A percentile compares a stretch with the other conserved stretches of the same genome.
Evolutionary conservation across 2,113 vertebrate genomes (phyloP).

Genomic region (Chlorocebus sabaeus): DNA sequence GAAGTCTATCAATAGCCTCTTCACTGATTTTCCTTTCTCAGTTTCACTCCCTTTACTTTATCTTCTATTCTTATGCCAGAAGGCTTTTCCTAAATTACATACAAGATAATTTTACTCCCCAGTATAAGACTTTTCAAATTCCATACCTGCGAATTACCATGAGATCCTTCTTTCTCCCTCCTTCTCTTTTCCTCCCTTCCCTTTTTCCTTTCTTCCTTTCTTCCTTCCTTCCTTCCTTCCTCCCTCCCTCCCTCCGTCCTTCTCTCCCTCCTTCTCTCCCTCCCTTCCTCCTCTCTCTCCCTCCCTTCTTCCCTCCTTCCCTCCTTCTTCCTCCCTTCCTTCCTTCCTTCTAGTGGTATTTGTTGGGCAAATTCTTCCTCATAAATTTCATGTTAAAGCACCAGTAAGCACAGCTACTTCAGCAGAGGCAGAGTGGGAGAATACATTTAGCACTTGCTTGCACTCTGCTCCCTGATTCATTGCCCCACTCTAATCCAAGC

Average conservation of each 20-base stretch:
- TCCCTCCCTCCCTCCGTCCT: background rate
- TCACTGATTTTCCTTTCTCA: background rate
- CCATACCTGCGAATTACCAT: background rate
- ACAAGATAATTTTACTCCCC: background rate
- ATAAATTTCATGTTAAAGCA: background rate
- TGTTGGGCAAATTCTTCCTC: background rate
- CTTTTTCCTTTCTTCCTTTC: background rate
- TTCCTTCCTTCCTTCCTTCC: background rate
- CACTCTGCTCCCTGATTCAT: background rate
- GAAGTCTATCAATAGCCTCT: background rate
- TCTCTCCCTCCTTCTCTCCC: background rate
- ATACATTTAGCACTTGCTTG: background rate
- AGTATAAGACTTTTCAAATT: background rate
- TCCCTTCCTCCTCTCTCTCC: too few species aligned
- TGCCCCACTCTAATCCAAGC: background rate
- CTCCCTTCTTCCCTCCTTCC: background rate
- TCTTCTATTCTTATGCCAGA: background rate
- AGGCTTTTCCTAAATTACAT: background rate
- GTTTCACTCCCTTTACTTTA: background rate
- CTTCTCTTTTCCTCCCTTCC: too few species aligned
- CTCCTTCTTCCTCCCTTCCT: background rate
- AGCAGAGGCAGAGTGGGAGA: background rate
- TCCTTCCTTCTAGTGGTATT: background rate
- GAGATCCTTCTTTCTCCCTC: accelerated
- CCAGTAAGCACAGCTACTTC: background rate